Evolutionary conservation across 2,888 invertebrate species (phyloP).

Genomic region (Leucania comma): DNA sequence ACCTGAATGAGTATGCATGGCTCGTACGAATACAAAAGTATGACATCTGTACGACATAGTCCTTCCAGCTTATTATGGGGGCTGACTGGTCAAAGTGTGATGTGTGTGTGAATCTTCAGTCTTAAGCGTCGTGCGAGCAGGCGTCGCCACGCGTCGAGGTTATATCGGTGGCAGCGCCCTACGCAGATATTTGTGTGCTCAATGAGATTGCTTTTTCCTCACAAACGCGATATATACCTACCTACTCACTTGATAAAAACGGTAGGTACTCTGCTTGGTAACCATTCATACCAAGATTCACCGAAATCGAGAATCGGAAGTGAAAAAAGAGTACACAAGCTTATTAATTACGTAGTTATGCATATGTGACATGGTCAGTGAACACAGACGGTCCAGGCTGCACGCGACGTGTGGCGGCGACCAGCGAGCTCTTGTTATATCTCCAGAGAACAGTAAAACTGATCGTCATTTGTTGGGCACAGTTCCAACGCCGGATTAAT

Average conservation of each 20-base stretch:
- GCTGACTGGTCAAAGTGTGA: background rate
- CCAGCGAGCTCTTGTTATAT: background rate
- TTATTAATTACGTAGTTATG: too few species aligned
- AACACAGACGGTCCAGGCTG: too few species aligned
- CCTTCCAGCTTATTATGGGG: background rate
- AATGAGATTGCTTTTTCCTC: constrained; percentile 13
- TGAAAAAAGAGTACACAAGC: too few species aligned
- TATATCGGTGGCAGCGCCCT: background rate
- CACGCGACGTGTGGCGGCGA: too few species aligned
- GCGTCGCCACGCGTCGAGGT: background rate
- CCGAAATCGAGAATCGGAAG: background rate
- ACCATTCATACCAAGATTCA: background rate
- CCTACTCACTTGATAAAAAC: too few species aligned
- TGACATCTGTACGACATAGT: too few species aligned
- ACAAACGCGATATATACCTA: background rate
- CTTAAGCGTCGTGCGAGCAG: background rate
- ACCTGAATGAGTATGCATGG: too few species aligned
- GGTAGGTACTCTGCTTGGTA: too few species aligned
- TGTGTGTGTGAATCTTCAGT: too few species aligned
- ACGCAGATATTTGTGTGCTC: constrained; percentile 13
- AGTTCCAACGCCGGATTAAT: constrained; percentile 2
- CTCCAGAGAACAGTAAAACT: background rate
- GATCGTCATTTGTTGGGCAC: background rate
- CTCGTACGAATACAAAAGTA: too few species aligned
- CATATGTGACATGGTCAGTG: too few species aligned